Evolutionary conservation across 2,888 invertebrate species (phyloP), one percentile per base, ranked within the genome.

Genomic region (Zelleria hepariella): DNA sequence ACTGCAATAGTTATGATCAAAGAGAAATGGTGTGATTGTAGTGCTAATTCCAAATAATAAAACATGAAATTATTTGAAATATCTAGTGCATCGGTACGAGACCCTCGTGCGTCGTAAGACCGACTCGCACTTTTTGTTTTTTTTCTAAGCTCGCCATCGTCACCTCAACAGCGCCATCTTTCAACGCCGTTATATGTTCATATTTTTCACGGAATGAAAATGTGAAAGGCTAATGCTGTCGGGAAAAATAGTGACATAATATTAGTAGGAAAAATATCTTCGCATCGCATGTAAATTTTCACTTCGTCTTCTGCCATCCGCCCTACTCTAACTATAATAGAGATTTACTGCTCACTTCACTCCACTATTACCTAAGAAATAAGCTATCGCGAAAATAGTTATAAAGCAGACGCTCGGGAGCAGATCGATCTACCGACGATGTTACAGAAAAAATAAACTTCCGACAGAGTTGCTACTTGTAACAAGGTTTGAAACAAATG

Each of bases 321-420:
- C 82, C 80, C 81, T 82, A 84, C 80, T 86, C 81, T 86, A 86
- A 86, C 85, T 81, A 83, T 86, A 86, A 86, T 86, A 82, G 83
- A 86, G 86, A 86, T 84, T 86, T 87, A 86, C 84, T 80, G 85
- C 81, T 80, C 82, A 82, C 84, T 87, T 86, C 83, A 86, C 82
- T 81, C 68, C 74, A 15, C 79, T 73, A 80, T 82, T 83, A 82
- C 79, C 80, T 82, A 73, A 76, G 80, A 79, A 42, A 77, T 85
- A 86, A 85, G 86, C 73, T 83, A 78, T 77, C 69, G 21, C 54
- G 67, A 62, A 74, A 77, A 78, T 79, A 84, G 80, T 82, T 83
- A 75, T 71, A 72, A 76, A 74, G 72, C 74, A 73, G 72, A 72
- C 70, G 72, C 21, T 24, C 57, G 15, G 42, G 47, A 57, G 10